These are phyloP conservation scores for Eustalomyia histrio DNA, from an alignment of 2,888 invertebrate species.

Conservation along the genomic window DNA sequence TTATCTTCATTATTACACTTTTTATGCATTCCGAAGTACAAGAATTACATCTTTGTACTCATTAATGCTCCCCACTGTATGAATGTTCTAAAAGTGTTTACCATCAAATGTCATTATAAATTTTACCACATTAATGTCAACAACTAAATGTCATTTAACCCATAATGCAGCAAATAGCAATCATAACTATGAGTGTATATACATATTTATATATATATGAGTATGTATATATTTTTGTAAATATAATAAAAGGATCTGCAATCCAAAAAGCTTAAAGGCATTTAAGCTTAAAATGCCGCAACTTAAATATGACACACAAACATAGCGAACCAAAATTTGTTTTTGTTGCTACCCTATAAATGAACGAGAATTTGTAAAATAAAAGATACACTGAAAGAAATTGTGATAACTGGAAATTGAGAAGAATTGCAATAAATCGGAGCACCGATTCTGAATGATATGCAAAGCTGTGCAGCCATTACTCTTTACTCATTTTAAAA, in stretches of 20 bases:
- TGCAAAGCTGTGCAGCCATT: too few relatives aligned
- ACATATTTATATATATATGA: not conserved
- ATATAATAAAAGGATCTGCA: conserved; percentile 24
- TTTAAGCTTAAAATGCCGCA: conserved; percentile 33
- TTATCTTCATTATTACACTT: too few relatives aligned
- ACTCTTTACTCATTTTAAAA: too few relatives aligned
- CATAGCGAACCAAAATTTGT: not conserved
- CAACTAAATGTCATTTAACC: conserved; percentile 52
- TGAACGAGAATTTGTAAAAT: not conserved
- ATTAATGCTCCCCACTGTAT: too few relatives aligned
- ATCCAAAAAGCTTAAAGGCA: conserved; percentile 47
- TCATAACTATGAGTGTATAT: conserved; percentile 23
- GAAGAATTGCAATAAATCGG: too few relatives aligned
- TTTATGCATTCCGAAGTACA: too few relatives aligned
- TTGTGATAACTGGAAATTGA: too few relatives aligned
- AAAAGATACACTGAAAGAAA: not conserved
- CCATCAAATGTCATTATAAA: conserved; percentile 43
- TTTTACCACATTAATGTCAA: conserved; percentile 52
- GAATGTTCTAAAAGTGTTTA: conserved; percentile 3
- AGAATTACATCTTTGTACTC: too few relatives aligned
- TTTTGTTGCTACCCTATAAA: not conserved
- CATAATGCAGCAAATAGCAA: conserved; percentile 48
- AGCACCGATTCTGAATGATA: too few relatives aligned
- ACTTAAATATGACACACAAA: conserved; percentile 12
- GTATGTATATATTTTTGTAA: not conserved